Evolutionary conservation across 2,113 vertebrate species (phyloP).

Genomic region (Thryonomys swinderianus): DNA sequence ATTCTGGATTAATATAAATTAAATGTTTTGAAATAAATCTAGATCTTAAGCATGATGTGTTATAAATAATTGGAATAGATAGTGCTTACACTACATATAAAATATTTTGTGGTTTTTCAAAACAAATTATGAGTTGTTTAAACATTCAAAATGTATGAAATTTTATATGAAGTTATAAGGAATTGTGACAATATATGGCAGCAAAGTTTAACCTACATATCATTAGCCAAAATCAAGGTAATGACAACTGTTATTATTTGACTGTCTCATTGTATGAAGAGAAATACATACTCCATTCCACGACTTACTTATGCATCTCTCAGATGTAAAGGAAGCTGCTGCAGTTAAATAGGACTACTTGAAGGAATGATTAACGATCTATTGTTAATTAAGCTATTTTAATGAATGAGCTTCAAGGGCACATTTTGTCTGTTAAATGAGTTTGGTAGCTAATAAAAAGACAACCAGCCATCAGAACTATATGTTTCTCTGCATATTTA

Average conservation of each 20-base stretch:
- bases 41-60: slow-evolving; percentile 86
- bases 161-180: slow-evolving; percentile 32
- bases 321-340: neutral
- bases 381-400: slow-evolving; percentile 30
- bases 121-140: neutral
- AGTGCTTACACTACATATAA: slow-evolving; percentile 35
- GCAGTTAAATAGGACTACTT: neutral
- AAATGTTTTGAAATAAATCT: slow-evolving; percentile 90
- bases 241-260: slow-evolving; percentile 26
- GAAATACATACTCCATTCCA: neutral
- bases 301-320: neutral
- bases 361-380: slow-evolving; percentile 3
- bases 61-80: slow-evolving; percentile 79
- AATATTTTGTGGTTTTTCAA: slow-evolving; percentile 55
- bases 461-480: neutral
- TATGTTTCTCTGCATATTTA: slow-evolving; percentile 17
- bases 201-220: neutral
- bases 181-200: neutral
- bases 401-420: slow-evolving; percentile 32
- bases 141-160: slow-evolving; percentile 40
- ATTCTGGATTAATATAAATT: slow-evolving; percentile 85
- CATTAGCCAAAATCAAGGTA: neutral
- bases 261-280: neutral
- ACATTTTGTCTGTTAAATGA: slow-evolving; percentile 61
- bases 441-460: slow-evolving; percentile 60